These are phyloP conservation scores for Bombus haemorrhoidalis DNA, from an alignment of 1,140 invertebrate species.

Conservation along the genomic window DNA sequence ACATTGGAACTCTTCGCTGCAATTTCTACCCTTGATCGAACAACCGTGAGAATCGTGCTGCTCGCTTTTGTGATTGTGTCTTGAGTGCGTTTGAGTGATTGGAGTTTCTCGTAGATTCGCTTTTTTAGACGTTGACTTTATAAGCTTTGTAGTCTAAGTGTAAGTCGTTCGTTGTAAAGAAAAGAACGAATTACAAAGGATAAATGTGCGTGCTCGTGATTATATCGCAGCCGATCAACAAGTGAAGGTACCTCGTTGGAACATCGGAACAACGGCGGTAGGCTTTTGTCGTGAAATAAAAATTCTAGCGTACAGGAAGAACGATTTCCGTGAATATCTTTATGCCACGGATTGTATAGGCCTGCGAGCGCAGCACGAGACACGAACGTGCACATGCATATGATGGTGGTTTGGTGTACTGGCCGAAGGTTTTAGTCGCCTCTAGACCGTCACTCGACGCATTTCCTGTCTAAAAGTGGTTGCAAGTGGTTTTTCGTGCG, in stretches of 20 bases:
- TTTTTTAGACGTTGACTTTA: too few species aligned
- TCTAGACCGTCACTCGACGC: conserved; percentile 35
- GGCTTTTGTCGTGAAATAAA: conserved; percentile 15
- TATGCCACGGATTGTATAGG: neutral
- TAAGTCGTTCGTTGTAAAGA: neutral
- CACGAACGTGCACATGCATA: neutral
- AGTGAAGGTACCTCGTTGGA: conserved; percentile 13
- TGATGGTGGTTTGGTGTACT: neutral
- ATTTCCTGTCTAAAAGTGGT: conserved; percentile 52
- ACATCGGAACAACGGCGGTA: neutral
- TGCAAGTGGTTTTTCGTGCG: conserved; percentile 44
- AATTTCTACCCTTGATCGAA: neutral
- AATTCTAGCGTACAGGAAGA: conserved; percentile 5
- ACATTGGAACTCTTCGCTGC: neutral
- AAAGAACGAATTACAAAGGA: neutral
- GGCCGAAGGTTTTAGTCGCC: conserved; percentile 41
- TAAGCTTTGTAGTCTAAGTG: neutral
- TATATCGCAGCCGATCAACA: conserved; percentile 23
- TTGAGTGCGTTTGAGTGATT: neutral
- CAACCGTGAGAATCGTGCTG: neutral
- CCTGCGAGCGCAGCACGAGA: neutral
- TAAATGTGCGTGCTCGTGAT: conserved; percentile 11
- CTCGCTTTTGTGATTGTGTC: neutral
- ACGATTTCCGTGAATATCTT: conserved; percentile 39
- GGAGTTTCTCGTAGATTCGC: too few species aligned